Evolutionary conservation across 2,888 invertebrate species (phyloP).

Genomic region (Keiferia lycopersicella): DNA sequence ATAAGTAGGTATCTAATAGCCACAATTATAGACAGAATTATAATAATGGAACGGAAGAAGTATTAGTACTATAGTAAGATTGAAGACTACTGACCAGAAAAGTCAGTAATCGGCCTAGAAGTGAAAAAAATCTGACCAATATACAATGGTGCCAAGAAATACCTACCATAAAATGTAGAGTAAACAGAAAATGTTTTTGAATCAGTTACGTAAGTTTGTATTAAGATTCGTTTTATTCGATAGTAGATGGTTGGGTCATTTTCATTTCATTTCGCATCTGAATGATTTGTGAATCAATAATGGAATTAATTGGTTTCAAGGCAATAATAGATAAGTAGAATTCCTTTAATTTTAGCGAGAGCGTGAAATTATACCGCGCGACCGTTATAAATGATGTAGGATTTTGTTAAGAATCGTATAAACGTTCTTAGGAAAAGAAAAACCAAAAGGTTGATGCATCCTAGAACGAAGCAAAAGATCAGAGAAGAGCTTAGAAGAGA

Average conservation of each 20-base stretch:
- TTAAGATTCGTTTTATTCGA: neutral
- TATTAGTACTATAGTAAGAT: neutral
- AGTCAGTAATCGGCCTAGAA: neutral
- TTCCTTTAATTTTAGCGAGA: neutral
- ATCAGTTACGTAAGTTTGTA: neutral
- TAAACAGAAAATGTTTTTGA: neutral
- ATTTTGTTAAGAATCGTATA: neutral
- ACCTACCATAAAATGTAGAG: neutral
- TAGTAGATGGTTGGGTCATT: neutral
- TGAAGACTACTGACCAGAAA: neutral
- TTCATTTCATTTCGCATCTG: slow-evolving; percentile 12
- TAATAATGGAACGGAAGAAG: too few species aligned
- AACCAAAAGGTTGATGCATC: too few species aligned
- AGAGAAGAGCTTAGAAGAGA: too few species aligned
- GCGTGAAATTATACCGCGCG: neutral
- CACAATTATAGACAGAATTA: too few species aligned
- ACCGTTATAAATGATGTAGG: too few species aligned
- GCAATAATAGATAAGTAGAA: neutral
- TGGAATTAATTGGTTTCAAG: too few species aligned
- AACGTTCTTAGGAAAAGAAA: too few species aligned
- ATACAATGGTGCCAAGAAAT: neutral
- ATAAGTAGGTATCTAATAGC: too few species aligned
- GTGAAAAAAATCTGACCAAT: neutral
- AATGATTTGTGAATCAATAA: slow-evolving; percentile 3
- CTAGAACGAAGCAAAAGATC: too few species aligned